These are phyloP conservation scores for Rhegmatorhina hoffmannsi DNA, from an alignment of 2,113 vertebrate genomes.

Conservation along the genomic window DNA sequence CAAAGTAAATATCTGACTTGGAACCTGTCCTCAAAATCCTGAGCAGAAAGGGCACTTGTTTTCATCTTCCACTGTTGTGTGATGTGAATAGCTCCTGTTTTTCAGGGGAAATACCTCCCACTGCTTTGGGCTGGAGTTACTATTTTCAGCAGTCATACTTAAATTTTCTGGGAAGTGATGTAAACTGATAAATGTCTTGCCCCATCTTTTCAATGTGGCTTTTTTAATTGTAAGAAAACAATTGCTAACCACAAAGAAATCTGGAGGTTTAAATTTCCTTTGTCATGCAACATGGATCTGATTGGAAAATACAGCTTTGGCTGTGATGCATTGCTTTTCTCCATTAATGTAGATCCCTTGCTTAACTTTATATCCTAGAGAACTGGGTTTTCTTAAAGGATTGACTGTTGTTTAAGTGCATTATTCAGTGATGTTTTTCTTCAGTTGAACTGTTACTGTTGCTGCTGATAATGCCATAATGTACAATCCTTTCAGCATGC, in stretches of 20 bases:
- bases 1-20: not conserved
- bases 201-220: not conserved
- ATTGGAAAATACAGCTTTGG: constrained; percentile 31
- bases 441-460: constrained; percentile 1
- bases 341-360: constrained; percentile 81
- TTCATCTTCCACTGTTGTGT: constrained; percentile 58
- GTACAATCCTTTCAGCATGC: constrained; percentile 71
- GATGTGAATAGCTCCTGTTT: not conserved
- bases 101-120: not conserved
- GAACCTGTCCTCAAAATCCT: not conserved
- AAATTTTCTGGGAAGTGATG: not conserved
- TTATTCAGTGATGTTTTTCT: constrained; percentile 57
- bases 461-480: constrained; percentile 61
- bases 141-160: constrained; percentile 6
- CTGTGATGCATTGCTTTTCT: constrained; percentile 60
- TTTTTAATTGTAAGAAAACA: not conserved
- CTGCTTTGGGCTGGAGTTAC: not conserved
- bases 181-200: not conserved
- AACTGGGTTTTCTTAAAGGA: constrained; percentile 72
- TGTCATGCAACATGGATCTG: not conserved
- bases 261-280: not conserved
- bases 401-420: constrained; percentile 63
- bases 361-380: constrained; percentile 77
- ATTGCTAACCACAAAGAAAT: not conserved
- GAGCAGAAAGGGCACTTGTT: not conserved